These are phyloP conservation scores for Mesaphorura yosii DNA, from an alignment of 1,140 invertebrate genomes.

Conservation along the genomic window DNA sequence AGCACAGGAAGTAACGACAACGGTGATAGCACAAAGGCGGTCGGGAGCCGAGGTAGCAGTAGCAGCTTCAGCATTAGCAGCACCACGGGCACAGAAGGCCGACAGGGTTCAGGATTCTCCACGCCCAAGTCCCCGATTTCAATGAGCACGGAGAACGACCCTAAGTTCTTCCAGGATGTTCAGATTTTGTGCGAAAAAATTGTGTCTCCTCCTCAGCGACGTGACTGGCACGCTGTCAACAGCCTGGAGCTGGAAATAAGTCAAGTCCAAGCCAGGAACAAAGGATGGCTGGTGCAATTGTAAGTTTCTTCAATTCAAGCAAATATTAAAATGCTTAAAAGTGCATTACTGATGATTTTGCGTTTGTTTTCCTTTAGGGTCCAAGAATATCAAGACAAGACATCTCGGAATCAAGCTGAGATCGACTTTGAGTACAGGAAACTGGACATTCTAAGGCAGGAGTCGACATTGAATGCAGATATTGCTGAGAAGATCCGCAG, in stretches of 20 bases:
- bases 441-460: constrained; percentile 11
- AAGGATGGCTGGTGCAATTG: neutral
- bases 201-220: neutral
- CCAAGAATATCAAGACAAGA: neutral
- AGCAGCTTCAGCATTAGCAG: too few species aligned
- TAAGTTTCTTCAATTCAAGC: neutral
- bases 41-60: too few species aligned
- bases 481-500: constrained; percentile 8
- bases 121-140: too few species aligned
- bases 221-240: neutral
- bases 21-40: too few species aligned
- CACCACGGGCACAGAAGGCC: too few species aligned
- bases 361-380: too few species aligned
- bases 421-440: constrained; percentile 12
- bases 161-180: too few species aligned
- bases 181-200: neutral
- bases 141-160: too few species aligned
- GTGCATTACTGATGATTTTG: too few species aligned
- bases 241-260: neutral
- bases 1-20: too few species aligned
- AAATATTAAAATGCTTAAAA: neutral
- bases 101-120: too few species aligned
- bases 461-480: constrained; percentile 13
- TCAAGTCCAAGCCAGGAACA: neutral
- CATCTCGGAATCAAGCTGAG: neutral